These are phyloP conservation scores for Melitaea athalia DNA, from an alignment of 2,888 invertebrate species.

Conservation along the genomic window DNA sequence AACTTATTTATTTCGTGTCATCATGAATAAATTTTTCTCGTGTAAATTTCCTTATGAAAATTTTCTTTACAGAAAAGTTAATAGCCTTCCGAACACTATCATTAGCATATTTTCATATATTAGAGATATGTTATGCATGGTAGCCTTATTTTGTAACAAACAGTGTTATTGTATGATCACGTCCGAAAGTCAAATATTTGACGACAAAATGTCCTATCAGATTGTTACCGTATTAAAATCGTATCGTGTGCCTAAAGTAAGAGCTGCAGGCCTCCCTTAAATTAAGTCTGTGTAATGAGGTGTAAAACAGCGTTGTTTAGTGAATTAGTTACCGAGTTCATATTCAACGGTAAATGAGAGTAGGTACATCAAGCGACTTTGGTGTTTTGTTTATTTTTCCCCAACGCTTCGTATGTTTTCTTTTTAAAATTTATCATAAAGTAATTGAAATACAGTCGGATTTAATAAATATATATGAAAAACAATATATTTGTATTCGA, in stretches of 20 bases:
- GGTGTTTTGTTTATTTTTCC: slow-evolving; percentile 10
- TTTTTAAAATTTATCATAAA: not conserved
- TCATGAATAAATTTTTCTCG: too few relatives aligned
- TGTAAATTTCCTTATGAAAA: too few relatives aligned
- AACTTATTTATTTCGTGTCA: too few relatives aligned
- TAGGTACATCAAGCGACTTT: slow-evolving; percentile 15
- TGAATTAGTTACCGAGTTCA: slow-evolving; percentile 61
- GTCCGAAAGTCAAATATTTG: too few relatives aligned
- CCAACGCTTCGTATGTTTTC: not conserved
- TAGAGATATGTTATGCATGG: too few relatives aligned
- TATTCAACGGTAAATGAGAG: slow-evolving; percentile 41
- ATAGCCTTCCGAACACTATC: too few relatives aligned
- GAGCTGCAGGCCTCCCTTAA: slow-evolving; percentile 49
- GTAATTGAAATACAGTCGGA: not conserved
- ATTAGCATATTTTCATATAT: too few relatives aligned
- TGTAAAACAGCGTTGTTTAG: slow-evolving; percentile 67
- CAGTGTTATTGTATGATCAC: too few relatives aligned
- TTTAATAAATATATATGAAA: too few relatives aligned
- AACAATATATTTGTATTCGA: too few relatives aligned
- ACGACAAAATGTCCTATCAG: not conserved
- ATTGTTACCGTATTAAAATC: slow-evolving; percentile 21
- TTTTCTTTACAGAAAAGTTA: too few relatives aligned
- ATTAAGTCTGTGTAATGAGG: slow-evolving; percentile 66
- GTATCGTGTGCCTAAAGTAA: slow-evolving; percentile 44
- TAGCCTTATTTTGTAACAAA: too few relatives aligned